phyloP scores from a whole-genome alignment of 2,797 vertebrate genomes.

The Holocentrus rufus region DNA sequence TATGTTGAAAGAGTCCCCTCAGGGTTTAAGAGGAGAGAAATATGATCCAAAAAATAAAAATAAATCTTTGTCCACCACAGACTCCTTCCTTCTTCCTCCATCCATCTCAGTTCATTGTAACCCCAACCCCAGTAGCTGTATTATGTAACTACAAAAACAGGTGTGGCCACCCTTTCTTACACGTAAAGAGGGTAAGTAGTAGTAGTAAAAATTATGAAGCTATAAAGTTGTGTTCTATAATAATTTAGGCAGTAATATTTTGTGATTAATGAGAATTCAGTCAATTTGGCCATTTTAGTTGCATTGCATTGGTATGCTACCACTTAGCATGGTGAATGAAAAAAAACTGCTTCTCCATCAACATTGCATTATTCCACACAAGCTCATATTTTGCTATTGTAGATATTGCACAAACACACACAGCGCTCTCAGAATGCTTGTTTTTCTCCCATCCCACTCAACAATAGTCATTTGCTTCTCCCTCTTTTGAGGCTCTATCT shows the following conservation, averaged over 20 bases:
- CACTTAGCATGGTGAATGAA: too few species aligned
- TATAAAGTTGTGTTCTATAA: too few species aligned
- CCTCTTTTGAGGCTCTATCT: constrained; percentile 5
- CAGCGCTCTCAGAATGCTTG: not conserved
- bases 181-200: too few species aligned
- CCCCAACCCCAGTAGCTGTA: not conserved
- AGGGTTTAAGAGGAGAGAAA: not conserved
- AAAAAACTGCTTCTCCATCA: too few species aligned
- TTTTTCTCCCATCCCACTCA: not conserved
- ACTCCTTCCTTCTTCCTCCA: constrained; percentile 7
- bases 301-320: too few species aligned
- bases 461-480: not conserved
- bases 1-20: not conserved
- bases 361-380: too few species aligned
- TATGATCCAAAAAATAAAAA: not conserved
- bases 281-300: too few species aligned
- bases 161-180: too few species aligned
- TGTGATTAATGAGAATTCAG: too few species aligned
- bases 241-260: too few species aligned
- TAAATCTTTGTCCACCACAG: not conserved
- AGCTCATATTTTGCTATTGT: not conserved
- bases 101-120: not conserved
- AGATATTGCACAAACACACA: not conserved
- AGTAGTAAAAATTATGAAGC: too few species aligned
- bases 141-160: constrained; percentile 38